Conservation (phyloP, 2,797 vertebrate genomes). For the Falco novaeseelandiae region DNA sequence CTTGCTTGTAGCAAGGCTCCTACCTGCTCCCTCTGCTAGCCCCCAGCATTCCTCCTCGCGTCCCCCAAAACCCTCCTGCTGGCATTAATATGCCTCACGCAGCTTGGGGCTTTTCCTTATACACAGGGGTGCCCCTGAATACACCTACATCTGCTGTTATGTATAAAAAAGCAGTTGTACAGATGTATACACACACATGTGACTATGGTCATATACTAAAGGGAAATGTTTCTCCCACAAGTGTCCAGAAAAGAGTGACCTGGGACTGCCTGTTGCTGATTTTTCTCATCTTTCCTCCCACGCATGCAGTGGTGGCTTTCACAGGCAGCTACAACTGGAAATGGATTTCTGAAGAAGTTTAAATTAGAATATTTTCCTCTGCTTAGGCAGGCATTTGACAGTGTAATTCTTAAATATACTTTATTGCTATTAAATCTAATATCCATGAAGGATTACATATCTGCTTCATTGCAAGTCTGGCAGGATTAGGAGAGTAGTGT, state of each 20-base stretch:
- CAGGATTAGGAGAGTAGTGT: constrained; percentile 34
- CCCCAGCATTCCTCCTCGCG: not conserved
- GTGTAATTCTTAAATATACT: constrained; percentile 21
- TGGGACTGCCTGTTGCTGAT: not conserved
- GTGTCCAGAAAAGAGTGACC: not conserved
- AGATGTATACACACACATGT: not conserved
- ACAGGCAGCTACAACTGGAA: not conserved
- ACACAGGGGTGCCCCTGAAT: not conserved
- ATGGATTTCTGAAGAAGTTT: not conserved
- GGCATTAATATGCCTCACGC: not conserved
- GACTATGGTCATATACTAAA: not conserved
- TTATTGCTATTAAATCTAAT: constrained; percentile 37
- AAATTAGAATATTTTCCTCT: constrained; percentile 22
- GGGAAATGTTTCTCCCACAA: not conserved
- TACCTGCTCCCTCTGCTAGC: not conserved
- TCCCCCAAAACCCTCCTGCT: not conserved
- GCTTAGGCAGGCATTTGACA: constrained; percentile 30
- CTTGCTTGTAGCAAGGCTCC: not conserved
- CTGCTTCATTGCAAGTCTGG: constrained; percentile 37
- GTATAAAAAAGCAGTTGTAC: not conserved
- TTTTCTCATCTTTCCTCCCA: not conserved
- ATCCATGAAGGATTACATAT: constrained; percentile 50
- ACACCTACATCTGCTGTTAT: not conserved
- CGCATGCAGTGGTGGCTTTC: not conserved
- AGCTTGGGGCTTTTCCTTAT: not conserved